A percentile compares a stretch with the other conserved stretches of the same genome.
Evolutionary conservation across 2,797 vertebrate genomes (phyloP).

Genomic region (Phoxinus dragarum): DNA sequence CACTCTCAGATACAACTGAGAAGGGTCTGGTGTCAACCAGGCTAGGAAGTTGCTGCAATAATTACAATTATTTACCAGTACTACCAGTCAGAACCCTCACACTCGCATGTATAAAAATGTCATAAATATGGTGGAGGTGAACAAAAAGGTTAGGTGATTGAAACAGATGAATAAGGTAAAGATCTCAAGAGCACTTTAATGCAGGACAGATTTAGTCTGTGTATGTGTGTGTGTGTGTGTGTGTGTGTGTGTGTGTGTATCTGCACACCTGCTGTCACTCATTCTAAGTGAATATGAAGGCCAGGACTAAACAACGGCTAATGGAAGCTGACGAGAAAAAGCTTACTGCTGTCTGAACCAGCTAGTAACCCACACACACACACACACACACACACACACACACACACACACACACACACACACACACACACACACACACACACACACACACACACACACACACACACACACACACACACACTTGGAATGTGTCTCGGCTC

Average conservation of each 20-base stretch:
- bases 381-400: conserved; percentile 37
- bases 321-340: conserved; percentile 66
- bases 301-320: conserved; percentile 64
- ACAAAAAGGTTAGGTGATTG: not conserved
- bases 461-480: not conserved
- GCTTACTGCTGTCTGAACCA: conserved; percentile 50
- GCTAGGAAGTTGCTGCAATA: too few species aligned
- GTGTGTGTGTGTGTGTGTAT: conserved; percentile 29
- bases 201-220: conserved; percentile 38
- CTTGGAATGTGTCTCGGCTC: conserved; percentile 11
- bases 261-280: conserved; percentile 69
- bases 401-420: conserved; percentile 14
- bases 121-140: not conserved
- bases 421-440: not conserved
- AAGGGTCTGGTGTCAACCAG: too few species aligned
- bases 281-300: conserved; percentile 72
- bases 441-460: too few species aligned
- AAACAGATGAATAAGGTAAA: not conserved
- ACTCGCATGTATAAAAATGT: not conserved
- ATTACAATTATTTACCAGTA: not conserved
- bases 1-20: too few species aligned
- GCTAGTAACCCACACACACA: conserved; percentile 20
- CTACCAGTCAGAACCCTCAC: not conserved
- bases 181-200: conserved; percentile 7
- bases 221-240: conserved; percentile 18